Evolutionary conservation across 2,888 invertebrate species (phyloP).

Genomic region (Graphium colonna): DNA sequence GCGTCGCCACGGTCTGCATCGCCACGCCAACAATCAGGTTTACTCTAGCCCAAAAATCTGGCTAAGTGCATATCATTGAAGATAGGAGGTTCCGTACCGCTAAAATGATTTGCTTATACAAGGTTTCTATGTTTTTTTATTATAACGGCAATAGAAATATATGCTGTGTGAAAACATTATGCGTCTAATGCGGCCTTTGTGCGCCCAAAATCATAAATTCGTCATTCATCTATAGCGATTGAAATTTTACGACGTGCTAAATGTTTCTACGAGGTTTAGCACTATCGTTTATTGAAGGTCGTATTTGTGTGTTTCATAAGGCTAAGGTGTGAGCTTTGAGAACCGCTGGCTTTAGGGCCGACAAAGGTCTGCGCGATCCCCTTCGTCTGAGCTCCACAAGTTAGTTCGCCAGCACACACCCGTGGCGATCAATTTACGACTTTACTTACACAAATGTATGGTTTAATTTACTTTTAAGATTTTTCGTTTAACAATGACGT

Average conservation of each 20-base stretch:
- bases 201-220: slow-evolving; percentile 10
- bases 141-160: too few species aligned
- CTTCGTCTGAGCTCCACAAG: slow-evolving; percentile 42
- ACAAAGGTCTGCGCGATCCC: slow-evolving; percentile 42
- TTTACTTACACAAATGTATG: slow-evolving; percentile 54
- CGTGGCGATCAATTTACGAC: slow-evolving; percentile 45
- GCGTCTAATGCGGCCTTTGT: too few species aligned
- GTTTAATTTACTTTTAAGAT: slow-evolving; percentile 31
- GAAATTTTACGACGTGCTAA: slow-evolving; percentile 18
- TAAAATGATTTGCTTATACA: too few species aligned
- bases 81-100: too few species aligned
- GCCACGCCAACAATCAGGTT: too few species aligned
- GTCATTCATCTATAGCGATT: not conserved
- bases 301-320: not conserved
- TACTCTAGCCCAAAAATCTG: too few species aligned
- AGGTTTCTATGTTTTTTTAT: too few species aligned
- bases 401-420: slow-evolving; percentile 46
- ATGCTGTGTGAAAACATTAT: too few species aligned
- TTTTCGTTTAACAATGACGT: slow-evolving; percentile 7
- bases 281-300: slow-evolving; percentile 4
- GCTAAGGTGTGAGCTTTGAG: slow-evolving; percentile 39
- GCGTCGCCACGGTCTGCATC: too few species aligned
- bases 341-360: slow-evolving; percentile 33
- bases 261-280: slow-evolving; percentile 1
- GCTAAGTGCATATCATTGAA: too few species aligned